phyloP scores from a whole-genome alignment of 2,888 invertebrate genomes.

The Coremacera marginata region DNA sequence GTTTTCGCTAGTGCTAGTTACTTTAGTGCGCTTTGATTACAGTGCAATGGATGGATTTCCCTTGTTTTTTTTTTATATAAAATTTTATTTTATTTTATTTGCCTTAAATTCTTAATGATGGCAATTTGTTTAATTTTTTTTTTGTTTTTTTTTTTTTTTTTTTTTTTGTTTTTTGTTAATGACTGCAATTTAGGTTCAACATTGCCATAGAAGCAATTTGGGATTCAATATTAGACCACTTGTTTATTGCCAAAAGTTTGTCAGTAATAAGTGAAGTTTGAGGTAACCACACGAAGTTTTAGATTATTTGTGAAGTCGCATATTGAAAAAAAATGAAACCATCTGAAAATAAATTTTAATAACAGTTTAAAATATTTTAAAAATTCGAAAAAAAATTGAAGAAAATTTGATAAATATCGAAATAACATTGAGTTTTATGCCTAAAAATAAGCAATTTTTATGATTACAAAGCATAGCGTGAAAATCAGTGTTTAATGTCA shows the following conservation, averaged over 20 bases:
- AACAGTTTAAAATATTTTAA: too few species aligned
- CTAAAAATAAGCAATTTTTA: too few species aligned
- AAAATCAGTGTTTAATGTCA: too few species aligned
- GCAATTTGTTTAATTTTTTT: conserved; percentile 32
- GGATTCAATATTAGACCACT: conserved; percentile 10
- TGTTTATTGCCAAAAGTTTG: conserved; percentile 17
- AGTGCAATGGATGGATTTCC: conserved; percentile 16
- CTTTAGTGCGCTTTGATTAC: conserved; percentile 19
- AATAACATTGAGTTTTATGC: too few species aligned
- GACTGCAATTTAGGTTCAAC: not conserved
- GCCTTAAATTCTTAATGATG: conserved; percentile 23
- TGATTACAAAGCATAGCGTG: too few species aligned
- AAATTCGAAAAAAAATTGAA: too few species aligned
- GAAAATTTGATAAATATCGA: too few species aligned
- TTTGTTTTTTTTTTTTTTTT: not conserved
- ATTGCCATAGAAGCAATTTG: conserved; percentile 12
- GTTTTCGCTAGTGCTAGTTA: not conserved
- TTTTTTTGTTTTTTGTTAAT: conserved; percentile 18
- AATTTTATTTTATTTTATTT: conserved; percentile 12
- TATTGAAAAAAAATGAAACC: too few species aligned
- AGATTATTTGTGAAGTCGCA: not conserved
- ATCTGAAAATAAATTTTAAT: too few species aligned
- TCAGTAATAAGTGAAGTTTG: conserved; percentile 25
- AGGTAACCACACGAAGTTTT: not conserved
- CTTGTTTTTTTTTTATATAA: not conserved